Conservation (phyloP, 1,140 invertebrate genomes). For the Anoplophora glabripennis region DNA sequence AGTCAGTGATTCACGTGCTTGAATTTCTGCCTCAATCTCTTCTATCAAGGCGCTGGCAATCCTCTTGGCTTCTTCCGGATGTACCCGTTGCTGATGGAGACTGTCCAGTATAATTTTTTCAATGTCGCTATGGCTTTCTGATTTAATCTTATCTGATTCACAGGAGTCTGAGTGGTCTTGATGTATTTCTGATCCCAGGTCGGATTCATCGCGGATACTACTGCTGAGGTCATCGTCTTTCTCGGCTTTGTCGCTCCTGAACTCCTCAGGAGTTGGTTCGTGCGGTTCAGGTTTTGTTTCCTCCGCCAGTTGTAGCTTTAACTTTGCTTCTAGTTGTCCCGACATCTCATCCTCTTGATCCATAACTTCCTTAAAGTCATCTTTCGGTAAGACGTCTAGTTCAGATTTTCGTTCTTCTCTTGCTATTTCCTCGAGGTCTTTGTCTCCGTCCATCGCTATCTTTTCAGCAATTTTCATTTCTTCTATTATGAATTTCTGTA, state of each 20-base stretch:
- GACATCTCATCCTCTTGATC: constrained; percentile 6
- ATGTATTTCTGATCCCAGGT: constrained; percentile 46
- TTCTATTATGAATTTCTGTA: constrained; percentile 1
- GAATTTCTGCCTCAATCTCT: constrained; percentile 55
- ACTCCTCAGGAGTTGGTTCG: background rate
- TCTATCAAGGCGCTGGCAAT: constrained; percentile 55
- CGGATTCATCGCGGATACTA: constrained; percentile 43
- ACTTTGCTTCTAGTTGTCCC: background rate
- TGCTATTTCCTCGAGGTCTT: background rate
- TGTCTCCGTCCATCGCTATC: background rate
- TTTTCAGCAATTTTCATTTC: constrained; percentile 9
- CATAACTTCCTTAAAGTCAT: background rate
- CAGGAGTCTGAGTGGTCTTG: constrained; percentile 45
- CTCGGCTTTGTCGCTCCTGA: constrained; percentile 26
- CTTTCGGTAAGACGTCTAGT: background rate
- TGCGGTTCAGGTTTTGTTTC: background rate
- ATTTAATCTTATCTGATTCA: constrained; percentile 41
- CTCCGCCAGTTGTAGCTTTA: background rate
- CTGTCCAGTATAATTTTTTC: constrained; percentile 47
- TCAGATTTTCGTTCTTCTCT: background rate
- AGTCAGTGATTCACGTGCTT: constrained; percentile 38
- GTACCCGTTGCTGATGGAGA: constrained; percentile 53
- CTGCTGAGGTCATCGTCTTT: constrained; percentile 45
- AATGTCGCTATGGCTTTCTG: constrained; percentile 45
- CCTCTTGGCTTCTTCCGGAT: constrained; percentile 52